A percentile compares a stretch with the other conserved stretches of the same genome.
Conservation (phyloP, 2,888 invertebrate genomes). For the Apodemia zela region DNA sequence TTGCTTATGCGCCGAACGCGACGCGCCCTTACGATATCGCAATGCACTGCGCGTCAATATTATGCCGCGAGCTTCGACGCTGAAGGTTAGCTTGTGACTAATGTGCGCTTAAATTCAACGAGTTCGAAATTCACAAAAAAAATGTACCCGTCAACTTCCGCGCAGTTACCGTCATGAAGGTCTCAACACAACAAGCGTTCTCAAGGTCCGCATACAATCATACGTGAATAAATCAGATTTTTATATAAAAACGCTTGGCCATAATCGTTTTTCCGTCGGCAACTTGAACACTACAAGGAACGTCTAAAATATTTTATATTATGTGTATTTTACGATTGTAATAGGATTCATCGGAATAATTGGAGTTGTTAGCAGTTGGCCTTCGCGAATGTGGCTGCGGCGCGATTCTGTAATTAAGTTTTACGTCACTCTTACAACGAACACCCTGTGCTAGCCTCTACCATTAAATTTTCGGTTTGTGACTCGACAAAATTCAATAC, state of each 20-base stretch:
- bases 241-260: slow-evolving; percentile 62
- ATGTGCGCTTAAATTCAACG: slow-evolving; percentile 71
- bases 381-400: slow-evolving; percentile 63
- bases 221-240: slow-evolving; percentile 74
- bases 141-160: slow-evolving; percentile 74
- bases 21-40: slow-evolving; percentile 49
- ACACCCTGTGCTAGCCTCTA: slow-evolving; percentile 73
- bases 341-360: slow-evolving; percentile 66
- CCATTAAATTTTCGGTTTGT: slow-evolving; percentile 61
- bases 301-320: slow-evolving; percentile 55
- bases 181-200: slow-evolving; percentile 71
- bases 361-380: slow-evolving; percentile 66
- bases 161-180: slow-evolving; percentile 78
- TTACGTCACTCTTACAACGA: slow-evolving; percentile 72
- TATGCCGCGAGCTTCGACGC: slow-evolving; percentile 54
- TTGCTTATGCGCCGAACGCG: slow-evolving; percentile 62
- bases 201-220: slow-evolving; percentile 78
- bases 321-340: slow-evolving; percentile 53
- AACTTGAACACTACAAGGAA: slow-evolving; percentile 45
- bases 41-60: slow-evolving; percentile 58
- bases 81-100: slow-evolving; percentile 69
- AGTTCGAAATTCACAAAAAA: slow-evolving; percentile 76
- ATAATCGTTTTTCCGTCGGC: slow-evolving; percentile 59
- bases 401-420: slow-evolving; percentile 76
- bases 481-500: slow-evolving; percentile 47